Percentiles rank a stretch among this genome's conserved stretches.
These are phyloP conservation scores for Pycnonotus jocosus DNA, from an alignment of 2,113 vertebrate genomes.

Conservation along the genomic window DNA sequence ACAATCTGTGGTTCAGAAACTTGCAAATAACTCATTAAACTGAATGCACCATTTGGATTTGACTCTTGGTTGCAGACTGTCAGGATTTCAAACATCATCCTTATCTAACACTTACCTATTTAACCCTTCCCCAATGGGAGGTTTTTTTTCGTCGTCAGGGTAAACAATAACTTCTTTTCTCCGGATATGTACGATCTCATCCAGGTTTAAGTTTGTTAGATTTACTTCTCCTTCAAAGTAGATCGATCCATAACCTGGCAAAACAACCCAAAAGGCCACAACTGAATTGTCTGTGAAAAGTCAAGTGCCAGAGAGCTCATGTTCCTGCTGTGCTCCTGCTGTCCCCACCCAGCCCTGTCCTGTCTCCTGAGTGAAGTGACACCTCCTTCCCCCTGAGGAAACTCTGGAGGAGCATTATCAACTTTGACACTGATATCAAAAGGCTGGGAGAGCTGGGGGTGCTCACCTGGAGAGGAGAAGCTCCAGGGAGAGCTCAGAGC, in stretches of 20 bases:
- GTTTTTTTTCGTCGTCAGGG: constrained; percentile 87
- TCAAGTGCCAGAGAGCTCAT: rapidly evolving
- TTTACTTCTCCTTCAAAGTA: constrained; percentile 90
- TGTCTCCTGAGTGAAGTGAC: rapidly evolving
- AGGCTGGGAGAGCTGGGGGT: background rate
- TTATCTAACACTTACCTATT: constrained; percentile 77
- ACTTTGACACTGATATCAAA: rapidly evolving
- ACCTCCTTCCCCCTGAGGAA: background rate
- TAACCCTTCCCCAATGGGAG: constrained; percentile 84
- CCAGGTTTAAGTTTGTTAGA: constrained; percentile 85
- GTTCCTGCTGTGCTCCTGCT: rapidly evolving
- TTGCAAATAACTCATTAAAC: rapidly evolving
- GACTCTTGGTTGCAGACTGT: background rate
- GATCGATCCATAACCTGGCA: constrained; percentile 89
- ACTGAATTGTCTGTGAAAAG: background rate
- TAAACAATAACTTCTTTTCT: constrained; percentile 96
- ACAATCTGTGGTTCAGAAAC: rapidly evolving
- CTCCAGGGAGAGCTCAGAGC: background rate
- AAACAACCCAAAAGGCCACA: background rate
- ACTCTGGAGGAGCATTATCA: background rate
- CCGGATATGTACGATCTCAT: constrained; percentile 92
- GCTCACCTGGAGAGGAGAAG: background rate
- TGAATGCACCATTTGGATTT: rapidly evolving
- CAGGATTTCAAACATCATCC: no score
- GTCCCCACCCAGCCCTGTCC: background rate